A percentile compares a stretch with the other conserved stretches of the same genome.
These are phyloP conservation scores for Cryptotermes secundus DNA, from an alignment of 1,140 invertebrate species.

Conservation along the genomic window DNA sequence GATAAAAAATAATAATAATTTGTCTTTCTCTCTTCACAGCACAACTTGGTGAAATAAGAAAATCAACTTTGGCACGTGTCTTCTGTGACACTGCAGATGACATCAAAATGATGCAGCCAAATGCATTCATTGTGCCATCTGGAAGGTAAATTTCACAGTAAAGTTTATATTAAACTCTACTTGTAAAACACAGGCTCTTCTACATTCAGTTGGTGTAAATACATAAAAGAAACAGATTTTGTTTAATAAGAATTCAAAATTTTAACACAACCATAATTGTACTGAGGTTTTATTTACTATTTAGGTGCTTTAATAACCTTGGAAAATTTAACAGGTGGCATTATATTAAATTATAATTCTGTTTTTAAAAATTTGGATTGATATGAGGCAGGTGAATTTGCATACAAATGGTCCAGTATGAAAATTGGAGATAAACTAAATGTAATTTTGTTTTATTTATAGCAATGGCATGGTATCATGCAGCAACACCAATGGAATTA, in stretches of 20 bases:
- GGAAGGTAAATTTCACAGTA: conserved; percentile 22
- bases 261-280: neutral
- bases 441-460: neutral
- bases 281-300: neutral
- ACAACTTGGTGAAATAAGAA: conserved; percentile 72
- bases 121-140: conserved; percentile 24
- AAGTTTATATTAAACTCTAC: neutral
- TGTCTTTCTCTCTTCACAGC: conserved; percentile 49
- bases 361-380: neutral
- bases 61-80: conserved; percentile 65
- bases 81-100: conserved; percentile 74
- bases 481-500: neutral
- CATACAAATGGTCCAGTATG: neutral
- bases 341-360: neutral
- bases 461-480: neutral
- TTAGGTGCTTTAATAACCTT: neutral
- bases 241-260: neutral
- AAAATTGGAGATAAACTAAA: neutral
- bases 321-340: neutral
- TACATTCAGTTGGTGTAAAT: neutral
- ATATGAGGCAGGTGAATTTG: neutral
- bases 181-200: neutral
- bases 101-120: conserved; percentile 39
- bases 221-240: neutral
- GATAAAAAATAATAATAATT: conserved; percentile 1